These are phyloP conservation scores for Drosophila ironensis DNA, from an alignment of 1,140 invertebrate species.

Conservation along the genomic window DNA sequence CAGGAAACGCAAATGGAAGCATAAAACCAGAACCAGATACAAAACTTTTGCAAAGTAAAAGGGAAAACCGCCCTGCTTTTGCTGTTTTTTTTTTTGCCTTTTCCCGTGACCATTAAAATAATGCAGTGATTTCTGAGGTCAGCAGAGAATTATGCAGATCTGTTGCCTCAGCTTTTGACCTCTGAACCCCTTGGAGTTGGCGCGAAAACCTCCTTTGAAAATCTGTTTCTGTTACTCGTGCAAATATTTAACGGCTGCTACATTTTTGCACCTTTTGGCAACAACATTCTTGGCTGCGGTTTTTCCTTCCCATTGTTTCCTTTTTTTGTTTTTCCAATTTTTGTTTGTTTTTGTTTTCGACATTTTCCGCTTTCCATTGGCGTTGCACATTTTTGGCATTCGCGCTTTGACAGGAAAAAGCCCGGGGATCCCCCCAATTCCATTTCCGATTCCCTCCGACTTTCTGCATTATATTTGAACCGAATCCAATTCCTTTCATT, in stretches of 20 bases:
- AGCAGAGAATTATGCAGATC: constrained; percentile 59
- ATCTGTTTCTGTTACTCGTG: constrained; percentile 67
- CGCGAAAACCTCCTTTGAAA: constrained; percentile 50
- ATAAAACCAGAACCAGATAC: not conserved
- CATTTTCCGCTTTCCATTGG: constrained; percentile 50
- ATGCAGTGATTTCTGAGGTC: constrained; percentile 72
- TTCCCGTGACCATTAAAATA: constrained; percentile 60
- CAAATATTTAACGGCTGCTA: constrained; percentile 78
- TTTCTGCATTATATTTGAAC: constrained; percentile 36
- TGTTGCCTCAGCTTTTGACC: not conserved
- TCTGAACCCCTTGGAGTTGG: too few relatives aligned
- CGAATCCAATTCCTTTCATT: constrained; percentile 22
- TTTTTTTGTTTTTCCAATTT: not conserved
- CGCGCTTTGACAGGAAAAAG: constrained; percentile 70
- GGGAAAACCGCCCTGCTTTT: not conserved
- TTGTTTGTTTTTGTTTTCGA: not conserved
- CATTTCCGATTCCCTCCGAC: not conserved
- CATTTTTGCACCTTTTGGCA: constrained; percentile 69
- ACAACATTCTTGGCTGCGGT: constrained; percentile 71
- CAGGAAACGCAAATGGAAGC: not conserved
- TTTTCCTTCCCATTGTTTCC: constrained; percentile 55
- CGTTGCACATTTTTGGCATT: constrained; percentile 78
- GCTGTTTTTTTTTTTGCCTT: constrained; percentile 3
- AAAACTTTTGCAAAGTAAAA: constrained; percentile 13
- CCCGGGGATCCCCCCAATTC: not conserved